Evolutionary conservation across 2,888 invertebrate genomes (phyloP), one percentile per base, ranked within the genome.

Genomic region (Drosophila meridionalis): DNA sequence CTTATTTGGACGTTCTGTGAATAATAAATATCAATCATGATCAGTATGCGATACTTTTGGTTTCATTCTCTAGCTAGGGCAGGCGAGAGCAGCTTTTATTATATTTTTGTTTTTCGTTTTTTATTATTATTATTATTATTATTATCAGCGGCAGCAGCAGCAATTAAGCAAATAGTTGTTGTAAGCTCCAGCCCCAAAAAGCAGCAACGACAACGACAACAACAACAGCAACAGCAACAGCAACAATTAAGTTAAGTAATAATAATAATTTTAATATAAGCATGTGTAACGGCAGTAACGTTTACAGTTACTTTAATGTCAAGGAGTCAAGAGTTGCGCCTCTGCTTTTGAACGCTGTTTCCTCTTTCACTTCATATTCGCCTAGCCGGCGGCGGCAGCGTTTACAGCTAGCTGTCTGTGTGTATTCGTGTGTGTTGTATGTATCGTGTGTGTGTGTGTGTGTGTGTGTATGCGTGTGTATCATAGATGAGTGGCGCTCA

Each of bases 1-100:
- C 97, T 98, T 95, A 99, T 96, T 95, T 98, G 97, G 93, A 99
- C 96, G 95, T 98, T 97, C 98, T 99, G 86, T 56, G 94, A 52
- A 93, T 80, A 66, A 76, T 47, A 14, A 52, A 52, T 38, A 38
- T 28, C 47, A 32, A 60, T 57, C 60, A 42, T 57, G 11, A 63
- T 76, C 14, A 77, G 26, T 77, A 34, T 55, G 38, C 43, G 42
- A 43, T 53, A 50, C n/a, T 40, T 32, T 4, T 12, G 1, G 2
- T 9, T 9, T 9, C 0, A 26, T 26, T 36, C 20, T 38, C 14
- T 26, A 20, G 32, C 11, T 26, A 43, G 42, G 30, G 42, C 55
- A 40, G 67, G 40, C 48, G 45, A 48, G 47, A 55, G 34, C 55
- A 40, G 50, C 63, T 43, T 34, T 42, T 60, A 32, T 55, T 11